These are phyloP conservation scores for Brachionus sp. DNA, from an alignment of 1,140 invertebrate species.

Conservation along the genomic window DNA sequence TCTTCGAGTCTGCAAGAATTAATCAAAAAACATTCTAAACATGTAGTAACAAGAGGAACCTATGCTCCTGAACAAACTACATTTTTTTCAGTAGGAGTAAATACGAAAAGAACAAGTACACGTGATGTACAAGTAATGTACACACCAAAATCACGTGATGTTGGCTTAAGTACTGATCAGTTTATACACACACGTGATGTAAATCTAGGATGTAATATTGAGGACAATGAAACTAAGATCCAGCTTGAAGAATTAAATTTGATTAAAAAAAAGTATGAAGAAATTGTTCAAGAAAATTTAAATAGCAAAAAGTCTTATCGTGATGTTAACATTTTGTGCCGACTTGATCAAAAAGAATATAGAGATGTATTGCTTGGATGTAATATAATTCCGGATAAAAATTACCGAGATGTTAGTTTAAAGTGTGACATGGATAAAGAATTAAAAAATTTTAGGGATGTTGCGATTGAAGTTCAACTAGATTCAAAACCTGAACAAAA, in stretches of 20 bases:
- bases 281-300: background rate
- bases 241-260: conserved; percentile 10
- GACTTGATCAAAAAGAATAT: conserved; percentile 22
- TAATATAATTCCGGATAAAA: background rate
- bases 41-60: conserved; percentile 31
- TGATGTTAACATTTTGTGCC: conserved; percentile 24
- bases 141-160: conserved; percentile 39
- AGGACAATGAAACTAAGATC: background rate
- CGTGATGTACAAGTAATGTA: conserved; percentile 44
- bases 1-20: background rate
- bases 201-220: background rate
- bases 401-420: conserved; percentile 8
- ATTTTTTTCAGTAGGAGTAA: conserved; percentile 14
- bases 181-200: conserved; percentile 6
- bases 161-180: conserved; percentile 16
- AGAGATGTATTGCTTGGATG: conserved; percentile 35
- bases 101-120: background rate
- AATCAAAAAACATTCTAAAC: conserved; percentile 40
- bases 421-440: conserved; percentile 34
- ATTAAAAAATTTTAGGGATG: conserved; percentile 24
- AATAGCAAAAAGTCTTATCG: conserved; percentile 17
- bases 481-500: background rate
- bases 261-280: conserved; percentile 23
- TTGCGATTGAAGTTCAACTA: background rate
- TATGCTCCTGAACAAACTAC: conserved; percentile 3